phyloP scores from a whole-genome alignment of 2,113 vertebrate genomes.

The Anguilla rostrata region DNA sequence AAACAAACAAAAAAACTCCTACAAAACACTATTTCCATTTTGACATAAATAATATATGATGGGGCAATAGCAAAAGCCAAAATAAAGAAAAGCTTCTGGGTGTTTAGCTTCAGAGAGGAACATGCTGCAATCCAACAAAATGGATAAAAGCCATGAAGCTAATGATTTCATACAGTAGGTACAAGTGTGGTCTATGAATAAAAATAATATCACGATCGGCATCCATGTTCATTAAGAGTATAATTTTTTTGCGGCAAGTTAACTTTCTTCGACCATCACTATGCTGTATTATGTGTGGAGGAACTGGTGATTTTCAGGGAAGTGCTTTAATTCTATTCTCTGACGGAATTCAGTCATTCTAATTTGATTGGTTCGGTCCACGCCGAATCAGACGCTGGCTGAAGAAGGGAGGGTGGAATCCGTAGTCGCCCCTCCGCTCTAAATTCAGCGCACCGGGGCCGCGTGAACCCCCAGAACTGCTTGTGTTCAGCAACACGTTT shows the following conservation, averaged over 20 bases:
- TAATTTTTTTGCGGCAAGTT: not conserved
- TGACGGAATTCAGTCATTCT: constrained; percentile 24
- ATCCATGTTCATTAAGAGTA: not conserved
- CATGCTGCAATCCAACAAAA: constrained; percentile 20
- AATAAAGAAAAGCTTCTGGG: not conserved
- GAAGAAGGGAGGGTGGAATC: constrained; percentile 8
- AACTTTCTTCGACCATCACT: not conserved
- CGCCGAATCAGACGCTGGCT: not conserved
- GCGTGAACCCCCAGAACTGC: not conserved
- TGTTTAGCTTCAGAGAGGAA: not conserved
- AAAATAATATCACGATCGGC: not conserved
- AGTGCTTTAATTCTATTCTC: not conserved
- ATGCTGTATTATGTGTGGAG: not conserved
- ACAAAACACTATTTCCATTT: not conserved
- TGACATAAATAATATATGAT: constrained; percentile 18
- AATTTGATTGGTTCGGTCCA: constrained; percentile 24
- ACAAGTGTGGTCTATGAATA: not conserved
- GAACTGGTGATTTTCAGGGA: not conserved
- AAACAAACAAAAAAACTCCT: not conserved
- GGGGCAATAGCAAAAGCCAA: constrained; percentile 18
- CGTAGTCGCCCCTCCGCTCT: not conserved
- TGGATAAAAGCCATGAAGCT: constrained; percentile 36
- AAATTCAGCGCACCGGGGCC: not conserved
- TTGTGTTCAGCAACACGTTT: not conserved
- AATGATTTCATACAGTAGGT: constrained; percentile 24